These are phyloP conservation scores for Agonopterix heracliana DNA, from an alignment of 2,888 invertebrate genomes.

Conservation along the genomic window DNA sequence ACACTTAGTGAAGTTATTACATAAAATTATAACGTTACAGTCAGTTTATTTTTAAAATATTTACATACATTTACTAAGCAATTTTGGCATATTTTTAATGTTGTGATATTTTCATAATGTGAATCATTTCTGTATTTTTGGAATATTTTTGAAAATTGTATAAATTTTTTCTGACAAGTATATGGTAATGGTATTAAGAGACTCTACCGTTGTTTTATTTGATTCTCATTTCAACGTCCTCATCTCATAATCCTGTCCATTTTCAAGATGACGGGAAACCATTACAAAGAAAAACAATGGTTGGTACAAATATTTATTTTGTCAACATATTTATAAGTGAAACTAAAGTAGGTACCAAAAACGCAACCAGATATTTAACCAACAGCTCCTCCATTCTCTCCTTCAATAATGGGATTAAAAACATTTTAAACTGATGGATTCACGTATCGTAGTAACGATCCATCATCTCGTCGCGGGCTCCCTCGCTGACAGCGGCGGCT, in stretches of 20 bases:
- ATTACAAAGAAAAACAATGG: too few relatives aligned
- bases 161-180: conserved; percentile 67
- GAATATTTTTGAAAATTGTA: conserved; percentile 64
- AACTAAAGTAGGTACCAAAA: not conserved
- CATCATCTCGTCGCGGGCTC: conserved; percentile 44
- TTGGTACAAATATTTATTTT: too few relatives aligned
- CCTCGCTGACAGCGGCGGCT: conserved; percentile 42
- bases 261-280: too few relatives aligned
- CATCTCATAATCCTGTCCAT: too few relatives aligned
- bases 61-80: conserved; percentile 61
- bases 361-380: not conserved
- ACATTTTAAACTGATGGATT: not conserved
- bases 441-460: conserved; percentile 49
- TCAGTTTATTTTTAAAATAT: conserved; percentile 62
- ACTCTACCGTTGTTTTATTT: conserved; percentile 29
- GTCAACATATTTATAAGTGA: too few relatives aligned
- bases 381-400: not conserved
- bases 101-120: conserved; percentile 68
- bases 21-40: conserved; percentile 62
- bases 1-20: conserved; percentile 49
- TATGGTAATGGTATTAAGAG: conserved; percentile 51
- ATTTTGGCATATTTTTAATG: conserved; percentile 66
- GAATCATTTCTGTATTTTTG: conserved; percentile 65
- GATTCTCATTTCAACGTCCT: not conserved
- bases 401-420: too few relatives aligned